Percentiles rank a stretch among this genome's conserved stretches.
Conservation (phyloP, 2,888 invertebrate genomes). For the Nemotelus nigrinus region DNA sequence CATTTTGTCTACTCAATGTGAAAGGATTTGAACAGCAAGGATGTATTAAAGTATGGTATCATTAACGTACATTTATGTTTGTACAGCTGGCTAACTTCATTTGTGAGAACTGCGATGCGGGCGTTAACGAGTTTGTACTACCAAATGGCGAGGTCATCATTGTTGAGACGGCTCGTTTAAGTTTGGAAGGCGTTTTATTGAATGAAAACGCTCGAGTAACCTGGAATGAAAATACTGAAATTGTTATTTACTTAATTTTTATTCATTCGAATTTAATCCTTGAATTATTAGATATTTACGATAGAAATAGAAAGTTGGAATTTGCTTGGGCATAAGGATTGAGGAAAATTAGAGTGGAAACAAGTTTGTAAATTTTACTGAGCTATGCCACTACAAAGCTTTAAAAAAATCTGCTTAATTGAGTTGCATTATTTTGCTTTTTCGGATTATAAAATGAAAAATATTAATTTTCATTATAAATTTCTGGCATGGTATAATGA, state of each 20-base stretch:
- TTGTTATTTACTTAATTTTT: constrained; percentile 46
- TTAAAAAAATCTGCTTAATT: background rate
- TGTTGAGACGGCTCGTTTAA: constrained; percentile 93
- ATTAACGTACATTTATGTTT: constrained; percentile 79
- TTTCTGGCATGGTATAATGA: no score
- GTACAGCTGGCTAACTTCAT: constrained; percentile 88
- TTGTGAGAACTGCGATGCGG: constrained; percentile 84
- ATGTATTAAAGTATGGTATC: background rate
- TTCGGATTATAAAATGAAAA: no score
- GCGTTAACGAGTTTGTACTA: constrained; percentile 83
- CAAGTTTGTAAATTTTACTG: background rate
- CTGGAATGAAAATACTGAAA: constrained; percentile 58
- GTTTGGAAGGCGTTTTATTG: constrained; percentile 92
- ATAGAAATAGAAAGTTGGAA: background rate
- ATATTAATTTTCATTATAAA: no score
- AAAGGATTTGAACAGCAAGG: background rate
- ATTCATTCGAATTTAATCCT: background rate
- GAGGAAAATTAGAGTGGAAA: background rate
- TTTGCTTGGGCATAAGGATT: background rate
- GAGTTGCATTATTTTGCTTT: background rate
- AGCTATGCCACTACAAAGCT: background rate
- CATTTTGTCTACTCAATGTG: background rate
- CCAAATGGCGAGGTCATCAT: constrained; percentile 93
- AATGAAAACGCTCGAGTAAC: constrained; percentile 95
- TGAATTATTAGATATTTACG: background rate